Conservation (phyloP, 2,113 vertebrate species). For the Macquaria australasica region DNA sequence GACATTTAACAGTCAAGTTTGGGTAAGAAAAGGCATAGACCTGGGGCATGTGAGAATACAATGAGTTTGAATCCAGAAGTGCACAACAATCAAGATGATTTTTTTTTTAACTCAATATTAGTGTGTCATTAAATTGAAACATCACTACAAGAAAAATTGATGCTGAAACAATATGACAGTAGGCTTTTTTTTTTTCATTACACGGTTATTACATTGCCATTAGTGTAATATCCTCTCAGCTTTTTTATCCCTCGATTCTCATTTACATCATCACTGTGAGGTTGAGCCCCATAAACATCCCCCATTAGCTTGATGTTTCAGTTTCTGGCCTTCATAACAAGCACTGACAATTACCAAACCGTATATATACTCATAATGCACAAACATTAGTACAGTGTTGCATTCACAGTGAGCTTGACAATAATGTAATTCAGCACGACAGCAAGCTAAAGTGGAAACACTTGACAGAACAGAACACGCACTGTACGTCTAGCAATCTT, state of each 20-base stretch:
- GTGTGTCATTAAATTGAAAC: constrained; percentile 35
- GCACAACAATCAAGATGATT: constrained; percentile 35
- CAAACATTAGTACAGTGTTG: constrained; percentile 40
- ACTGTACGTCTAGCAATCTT: constrained; percentile 16
- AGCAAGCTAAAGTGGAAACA: constrained; percentile 47
- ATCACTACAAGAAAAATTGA: constrained; percentile 43
- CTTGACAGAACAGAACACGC: constrained; percentile 32
- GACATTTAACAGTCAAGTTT: constrained; percentile 29
- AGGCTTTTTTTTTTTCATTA: constrained; percentile 8
- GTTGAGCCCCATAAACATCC: not conserved
- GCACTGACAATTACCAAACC: constrained; percentile 10
- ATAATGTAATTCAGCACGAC: constrained; percentile 40
- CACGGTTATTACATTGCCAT: not conserved
- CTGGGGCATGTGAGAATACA: not conserved
- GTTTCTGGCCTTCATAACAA: constrained; percentile 30
- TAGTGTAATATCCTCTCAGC: not conserved
- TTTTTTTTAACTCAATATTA: constrained; percentile 19
- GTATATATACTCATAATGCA: constrained; percentile 28
- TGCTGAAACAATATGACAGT: constrained; percentile 27
- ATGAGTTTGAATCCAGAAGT: constrained; percentile 36
- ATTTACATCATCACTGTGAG: constrained; percentile 6
- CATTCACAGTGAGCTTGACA: constrained; percentile 37
- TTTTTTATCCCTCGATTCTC: not conserved
- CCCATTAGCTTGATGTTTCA: not conserved
- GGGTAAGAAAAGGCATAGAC: constrained; percentile 61